Conservation (phyloP, 2,797 vertebrate species). For the Aythya fuligula region DNA sequence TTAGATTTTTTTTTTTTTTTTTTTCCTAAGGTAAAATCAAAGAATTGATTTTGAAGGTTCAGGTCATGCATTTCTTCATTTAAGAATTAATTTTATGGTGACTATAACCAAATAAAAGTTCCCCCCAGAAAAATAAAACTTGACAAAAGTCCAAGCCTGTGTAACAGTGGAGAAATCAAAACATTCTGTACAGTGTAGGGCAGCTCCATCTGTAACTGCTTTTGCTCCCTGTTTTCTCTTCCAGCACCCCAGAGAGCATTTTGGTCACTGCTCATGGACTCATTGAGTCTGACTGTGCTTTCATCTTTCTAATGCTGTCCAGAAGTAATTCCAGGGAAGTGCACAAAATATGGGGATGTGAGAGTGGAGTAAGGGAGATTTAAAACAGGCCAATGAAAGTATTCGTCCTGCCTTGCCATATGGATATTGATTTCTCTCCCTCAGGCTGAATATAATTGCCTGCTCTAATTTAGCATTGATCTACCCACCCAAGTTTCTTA, state of each 20-base stretch:
- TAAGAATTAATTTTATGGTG: not conserved
- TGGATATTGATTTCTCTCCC: slow-evolving; percentile 68
- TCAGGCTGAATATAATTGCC: slow-evolving; percentile 64
- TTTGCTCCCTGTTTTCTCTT: not conserved
- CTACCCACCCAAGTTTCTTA: slow-evolving; percentile 67
- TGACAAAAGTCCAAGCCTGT: not conserved
- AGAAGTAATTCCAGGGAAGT: not conserved
- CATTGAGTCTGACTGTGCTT: not conserved
- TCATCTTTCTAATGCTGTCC: not conserved
- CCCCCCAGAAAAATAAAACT: not conserved
- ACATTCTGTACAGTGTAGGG: not conserved
- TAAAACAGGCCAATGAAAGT: not conserved
- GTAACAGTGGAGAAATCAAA: not conserved
- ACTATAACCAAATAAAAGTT: not conserved
- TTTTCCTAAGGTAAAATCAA: not conserved
- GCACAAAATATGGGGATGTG: not conserved
- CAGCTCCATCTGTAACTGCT: not conserved
- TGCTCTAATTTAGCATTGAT: slow-evolving; percentile 66
- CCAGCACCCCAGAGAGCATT: not conserved
- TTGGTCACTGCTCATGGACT: not conserved
- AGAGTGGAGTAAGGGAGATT: not conserved
- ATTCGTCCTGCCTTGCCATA: slow-evolving; percentile 36
- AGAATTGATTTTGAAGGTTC: not conserved
- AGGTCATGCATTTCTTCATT: not conserved
- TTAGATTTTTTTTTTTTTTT: not conserved